Evolutionary conservation across 2,888 invertebrate genomes (phyloP).

Genomic region (Gastracanthus pulcherrimus): DNA sequence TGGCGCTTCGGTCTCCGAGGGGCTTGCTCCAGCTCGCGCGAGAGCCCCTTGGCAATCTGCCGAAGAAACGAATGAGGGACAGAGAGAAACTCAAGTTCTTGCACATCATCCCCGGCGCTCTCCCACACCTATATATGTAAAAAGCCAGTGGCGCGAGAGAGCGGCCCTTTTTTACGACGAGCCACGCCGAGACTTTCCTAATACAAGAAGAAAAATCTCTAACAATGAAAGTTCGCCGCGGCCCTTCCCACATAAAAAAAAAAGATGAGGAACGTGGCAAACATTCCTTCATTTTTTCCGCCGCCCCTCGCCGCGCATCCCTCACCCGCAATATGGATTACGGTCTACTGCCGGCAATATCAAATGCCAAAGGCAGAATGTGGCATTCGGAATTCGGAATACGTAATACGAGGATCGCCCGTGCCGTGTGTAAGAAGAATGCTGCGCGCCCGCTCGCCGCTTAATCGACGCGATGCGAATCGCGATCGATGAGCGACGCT

Average conservation of each 20-base stretch:
- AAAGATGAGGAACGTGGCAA: neutral
- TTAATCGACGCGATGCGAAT: constrained; percentile 8
- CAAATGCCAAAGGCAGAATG: neutral
- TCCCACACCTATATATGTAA: neutral
- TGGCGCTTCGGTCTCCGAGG: neutral
- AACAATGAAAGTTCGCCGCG: constrained; percentile 15
- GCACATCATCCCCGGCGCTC: neutral
- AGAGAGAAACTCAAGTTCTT: neutral
- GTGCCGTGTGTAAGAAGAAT: too few relatives aligned
- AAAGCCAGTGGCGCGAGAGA: too few relatives aligned
- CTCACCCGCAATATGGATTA: too few relatives aligned
- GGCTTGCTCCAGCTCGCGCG: neutral
- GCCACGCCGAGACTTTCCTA: neutral
- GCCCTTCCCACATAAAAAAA: neutral
- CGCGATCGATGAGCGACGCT: too few relatives aligned
- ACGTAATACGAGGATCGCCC: too few relatives aligned
- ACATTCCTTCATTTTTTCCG: neutral
- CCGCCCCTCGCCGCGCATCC: too few relatives aligned
- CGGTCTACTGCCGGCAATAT: too few relatives aligned
- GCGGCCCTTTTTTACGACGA: neutral
- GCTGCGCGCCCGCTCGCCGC: too few relatives aligned
- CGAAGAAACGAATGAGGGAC: constrained; percentile 1
- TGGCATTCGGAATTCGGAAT: constrained; percentile 8
- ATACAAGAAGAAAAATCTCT: constrained; percentile 21
- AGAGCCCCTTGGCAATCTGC: constrained; percentile 35